Evolutionary conservation across 2,888 invertebrate genomes (phyloP).

Genomic region (Argyra leucocephala): DNA sequence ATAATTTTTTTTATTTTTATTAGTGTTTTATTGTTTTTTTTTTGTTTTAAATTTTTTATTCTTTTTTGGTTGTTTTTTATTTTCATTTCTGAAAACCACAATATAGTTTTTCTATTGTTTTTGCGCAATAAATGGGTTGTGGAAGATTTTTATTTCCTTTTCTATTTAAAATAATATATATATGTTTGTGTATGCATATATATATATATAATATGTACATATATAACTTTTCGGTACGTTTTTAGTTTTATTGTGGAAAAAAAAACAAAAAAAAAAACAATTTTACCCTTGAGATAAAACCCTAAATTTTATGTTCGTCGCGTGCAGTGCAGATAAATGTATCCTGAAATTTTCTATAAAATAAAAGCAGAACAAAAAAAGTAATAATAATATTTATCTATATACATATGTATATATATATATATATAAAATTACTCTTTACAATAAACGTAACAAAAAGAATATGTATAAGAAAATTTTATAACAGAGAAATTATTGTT

Average conservation of each 20-base stretch:
- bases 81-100: constrained; percentile 1
- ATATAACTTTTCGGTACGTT: not conserved
- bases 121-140: not conserved
- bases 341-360: not conserved
- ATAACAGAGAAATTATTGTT: not conserved
- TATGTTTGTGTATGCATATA: too few species aligned
- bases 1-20: not conserved
- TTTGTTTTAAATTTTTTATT: not conserved
- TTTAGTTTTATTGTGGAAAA: not conserved
- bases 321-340: constrained; percentile 3
- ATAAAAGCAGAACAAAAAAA: too few species aligned
- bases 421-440: not conserved
- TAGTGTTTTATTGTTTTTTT: not conserved
- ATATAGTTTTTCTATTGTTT: constrained; percentile 6
- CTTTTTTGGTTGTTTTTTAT: not conserved
- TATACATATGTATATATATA: not conserved
- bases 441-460: not conserved
- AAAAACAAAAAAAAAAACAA: too few species aligned
- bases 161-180: not conserved
- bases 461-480: not conserved
- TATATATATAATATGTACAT: not conserved
- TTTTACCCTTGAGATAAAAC: constrained; percentile 6
- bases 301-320: constrained; percentile 6
- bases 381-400: too few species aligned
- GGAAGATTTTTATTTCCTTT: not conserved